phyloP scores from a whole-genome alignment of 2,888 invertebrate species.

The Ypsolopha scabrella region DNA sequence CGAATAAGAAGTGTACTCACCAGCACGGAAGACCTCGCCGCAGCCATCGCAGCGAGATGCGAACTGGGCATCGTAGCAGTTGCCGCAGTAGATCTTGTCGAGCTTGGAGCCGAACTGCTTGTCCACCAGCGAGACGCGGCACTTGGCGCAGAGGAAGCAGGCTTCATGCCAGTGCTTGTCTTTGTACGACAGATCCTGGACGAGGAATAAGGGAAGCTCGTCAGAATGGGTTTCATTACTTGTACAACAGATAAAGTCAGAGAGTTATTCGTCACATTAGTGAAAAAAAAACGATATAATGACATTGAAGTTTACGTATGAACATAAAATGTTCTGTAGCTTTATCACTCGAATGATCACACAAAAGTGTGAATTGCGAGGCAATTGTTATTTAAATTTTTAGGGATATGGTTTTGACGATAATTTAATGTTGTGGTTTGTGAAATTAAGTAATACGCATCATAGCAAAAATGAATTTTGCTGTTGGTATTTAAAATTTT shows the following conservation, averaged over 20 bases:
- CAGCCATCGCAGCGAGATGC: slow-evolving; percentile 99
- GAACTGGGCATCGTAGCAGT: slow-evolving; percentile 99
- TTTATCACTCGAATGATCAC: too few relatives aligned
- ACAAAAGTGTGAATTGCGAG: too few relatives aligned
- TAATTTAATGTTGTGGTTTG: too few relatives aligned
- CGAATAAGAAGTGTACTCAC: slow-evolving; percentile 70
- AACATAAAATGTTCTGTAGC: too few relatives aligned
- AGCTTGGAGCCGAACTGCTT: slow-evolving; percentile 99
- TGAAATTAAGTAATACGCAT: too few relatives aligned
- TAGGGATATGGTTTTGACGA: too few relatives aligned
- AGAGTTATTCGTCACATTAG: neutral
- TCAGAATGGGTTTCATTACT: too few relatives aligned
- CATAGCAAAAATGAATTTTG: too few relatives aligned
- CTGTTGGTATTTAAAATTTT: too few relatives aligned
- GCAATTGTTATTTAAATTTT: too few relatives aligned
- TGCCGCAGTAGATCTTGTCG: slow-evolving; percentile 99
- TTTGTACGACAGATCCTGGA: slow-evolving; percentile 99
- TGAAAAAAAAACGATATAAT: too few relatives aligned
- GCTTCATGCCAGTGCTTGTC: slow-evolving; percentile 99
- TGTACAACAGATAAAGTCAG: neutral
- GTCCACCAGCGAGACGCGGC: slow-evolving; percentile 97
- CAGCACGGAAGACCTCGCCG: slow-evolving; percentile 98
- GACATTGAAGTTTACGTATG: too few relatives aligned
- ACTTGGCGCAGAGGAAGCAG: slow-evolving; percentile 98
- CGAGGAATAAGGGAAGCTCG: neutral